Evolutionary conservation across 1,140 invertebrate species (phyloP), one percentile per base, ranked within the genome.

Genomic region (Microplitis demolitor): DNA sequence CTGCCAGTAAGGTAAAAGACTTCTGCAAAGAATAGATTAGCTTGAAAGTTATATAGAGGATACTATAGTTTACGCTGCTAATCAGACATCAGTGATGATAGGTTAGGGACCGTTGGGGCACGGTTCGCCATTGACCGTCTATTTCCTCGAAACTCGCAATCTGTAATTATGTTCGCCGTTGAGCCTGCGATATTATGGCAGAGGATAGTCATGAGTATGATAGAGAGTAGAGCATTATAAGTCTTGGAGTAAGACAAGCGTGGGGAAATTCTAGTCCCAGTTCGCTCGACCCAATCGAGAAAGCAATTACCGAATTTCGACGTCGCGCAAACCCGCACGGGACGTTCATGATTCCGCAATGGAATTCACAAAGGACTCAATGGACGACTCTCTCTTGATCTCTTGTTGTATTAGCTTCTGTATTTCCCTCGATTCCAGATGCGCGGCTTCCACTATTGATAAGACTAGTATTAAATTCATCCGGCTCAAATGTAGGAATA

Each of bases 241-340:
- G 66, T 56, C 66, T 60, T 50, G 37, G 62, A 35, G 34, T 75
- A 75, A 69, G 71, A 72, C 69, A 75, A 77, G 76, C 78, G 56
- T 63, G 33, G 71, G 66, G 75, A 76, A 76, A 79, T 78, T 78
- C 71, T 74, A 79, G 71, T 77, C 80, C 71, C 74, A 67, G 72
- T 66, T 77, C 73, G 56, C 73, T 75, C 71, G 69, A 72, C 72
- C 75, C 78, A 81, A 80, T 81, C 73, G 72, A 77, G 75, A 81
- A 82, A 82, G 80, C 80, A 82, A 82, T 82, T 82, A 81, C 79
- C 77, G 79, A 81, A 82, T 79, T 80, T 80, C 77, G 76, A 77
- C 70, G 71, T 76, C 74, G 68, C 45, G 58, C 69, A 67, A 35
- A 62, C 60, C 37, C 39, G 35, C 34, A 35, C 54, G 53, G 54